These are phyloP conservation scores for Hippasteria phrygiana DNA, from an alignment of 53 echinoderm and acorn worm species.

Conservation along the genomic window DNA sequence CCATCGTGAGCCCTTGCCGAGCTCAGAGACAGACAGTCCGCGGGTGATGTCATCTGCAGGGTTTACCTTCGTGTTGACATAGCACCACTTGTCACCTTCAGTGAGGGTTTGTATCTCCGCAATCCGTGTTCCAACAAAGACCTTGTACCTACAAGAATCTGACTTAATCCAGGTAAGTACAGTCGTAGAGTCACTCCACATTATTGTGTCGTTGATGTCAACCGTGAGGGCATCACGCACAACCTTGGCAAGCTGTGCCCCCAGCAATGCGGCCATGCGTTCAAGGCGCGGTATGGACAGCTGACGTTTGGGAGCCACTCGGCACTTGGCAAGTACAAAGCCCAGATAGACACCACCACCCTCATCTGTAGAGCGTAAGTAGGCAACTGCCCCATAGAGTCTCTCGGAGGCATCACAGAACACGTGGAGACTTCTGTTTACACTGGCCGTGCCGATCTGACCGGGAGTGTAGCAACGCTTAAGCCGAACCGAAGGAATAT, in stretches of 20 bases:
- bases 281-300: constrained; percentile 33
- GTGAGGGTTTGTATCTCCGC: constrained; percentile 1
- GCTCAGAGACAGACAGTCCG: constrained; percentile 17
- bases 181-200: constrained; percentile 15
- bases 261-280: not conserved
- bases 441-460: not conserved
- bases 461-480: not conserved
- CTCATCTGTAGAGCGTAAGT: not conserved
- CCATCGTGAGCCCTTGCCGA: not conserved
- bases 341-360: not conserved
- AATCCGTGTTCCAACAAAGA: not conserved
- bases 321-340: constrained; percentile 32
- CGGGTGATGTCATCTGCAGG: constrained; percentile 25
- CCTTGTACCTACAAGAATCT: constrained; percentile 19
- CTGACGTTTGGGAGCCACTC: constrained; percentile 23
- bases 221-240: not conserved
- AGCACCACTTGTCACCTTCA: not conserved
- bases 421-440: not conserved
- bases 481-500: constrained; percentile 20
- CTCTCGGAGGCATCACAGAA: constrained; percentile 45
- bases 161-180: constrained; percentile 34
- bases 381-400: constrained; percentile 35
- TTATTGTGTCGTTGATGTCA: not conserved
- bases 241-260: not conserved
- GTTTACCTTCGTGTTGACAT: constrained; percentile 28